Evolutionary conservation across 2,888 invertebrate genomes (phyloP).

Genomic region (Nysson spinosus): DNA sequence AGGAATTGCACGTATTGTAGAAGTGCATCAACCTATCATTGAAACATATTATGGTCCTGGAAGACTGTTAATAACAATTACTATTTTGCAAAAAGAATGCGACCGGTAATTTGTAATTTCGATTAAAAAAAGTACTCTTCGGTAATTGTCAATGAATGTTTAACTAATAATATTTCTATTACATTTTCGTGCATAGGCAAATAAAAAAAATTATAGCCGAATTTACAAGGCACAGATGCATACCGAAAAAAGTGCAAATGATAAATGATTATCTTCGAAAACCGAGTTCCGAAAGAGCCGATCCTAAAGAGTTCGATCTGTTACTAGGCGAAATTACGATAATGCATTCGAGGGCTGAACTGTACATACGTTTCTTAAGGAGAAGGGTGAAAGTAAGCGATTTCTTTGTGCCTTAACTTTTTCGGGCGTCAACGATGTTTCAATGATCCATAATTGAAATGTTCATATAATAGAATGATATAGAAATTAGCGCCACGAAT

Average conservation of each 20-base stretch:
- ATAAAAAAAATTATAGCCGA: conserved; percentile 83
- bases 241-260: conserved; percentile 81
- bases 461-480: conserved; percentile 79
- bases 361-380: conserved; percentile 93
- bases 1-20: conserved; percentile 89
- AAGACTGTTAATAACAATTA: conserved; percentile 84
- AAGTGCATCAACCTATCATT: conserved; percentile 92
- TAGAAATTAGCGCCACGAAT: conserved; percentile 81
- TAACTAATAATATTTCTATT: too few relatives aligned
- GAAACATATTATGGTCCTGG: conserved; percentile 94
- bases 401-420: too few relatives aligned
- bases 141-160: too few relatives aligned
- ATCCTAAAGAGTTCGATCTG: conserved; percentile 92
- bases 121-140: too few relatives aligned
- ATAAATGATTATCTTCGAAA: conserved; percentile 81
- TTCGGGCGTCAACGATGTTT: too few relatives aligned
- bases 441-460: too few relatives aligned
- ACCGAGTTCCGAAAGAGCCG: conserved; percentile 80
- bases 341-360: conserved; percentile 92
- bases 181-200: conserved; percentile 76
- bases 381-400: conserved; percentile 84
- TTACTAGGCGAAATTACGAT: conserved; percentile 93
- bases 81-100: conserved; percentile 87
- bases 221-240: conserved; percentile 85
- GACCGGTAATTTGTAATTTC: conserved; percentile 80